Percentiles rank a stretch among this genome's conserved stretches.
phyloP scores from a whole-genome alignment of 2,797 vertebrate species.

The Galago senegalensis region DNA sequence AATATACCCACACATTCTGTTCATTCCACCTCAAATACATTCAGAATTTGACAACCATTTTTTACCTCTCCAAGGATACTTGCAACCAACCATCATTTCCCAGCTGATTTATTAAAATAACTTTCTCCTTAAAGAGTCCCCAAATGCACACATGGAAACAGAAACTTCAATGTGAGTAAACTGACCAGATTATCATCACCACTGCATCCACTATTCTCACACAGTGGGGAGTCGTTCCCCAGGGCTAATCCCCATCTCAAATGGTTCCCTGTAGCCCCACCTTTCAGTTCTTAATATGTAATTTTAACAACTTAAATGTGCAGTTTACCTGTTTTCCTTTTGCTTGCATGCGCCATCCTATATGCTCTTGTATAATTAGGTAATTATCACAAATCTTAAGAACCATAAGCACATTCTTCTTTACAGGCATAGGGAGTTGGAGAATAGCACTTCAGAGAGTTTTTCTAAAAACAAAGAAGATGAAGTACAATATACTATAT shows the following conservation, averaged over 20 bases:
- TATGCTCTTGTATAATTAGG: not conserved
- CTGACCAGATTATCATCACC: not conserved
- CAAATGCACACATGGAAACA: not conserved
- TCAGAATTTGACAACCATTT: not conserved
- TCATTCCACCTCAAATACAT: not conserved
- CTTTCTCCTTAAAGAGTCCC: not conserved
- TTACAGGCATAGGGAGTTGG: not conserved
- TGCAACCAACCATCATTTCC: not conserved
- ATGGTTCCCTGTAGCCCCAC: fast-evolving
- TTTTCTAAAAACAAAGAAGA: not conserved
- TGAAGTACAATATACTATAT: not conserved
- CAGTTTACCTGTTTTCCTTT: not conserved
- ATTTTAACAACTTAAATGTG: not conserved
- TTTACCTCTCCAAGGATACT: not conserved
- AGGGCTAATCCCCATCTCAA: not conserved
- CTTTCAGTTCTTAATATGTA: not conserved
- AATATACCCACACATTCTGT: not conserved
- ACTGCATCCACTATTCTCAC: no score
- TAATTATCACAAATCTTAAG: conserved; percentile 26
- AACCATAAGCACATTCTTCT: not conserved
- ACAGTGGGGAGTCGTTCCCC: not conserved
- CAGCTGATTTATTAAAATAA: not conserved
- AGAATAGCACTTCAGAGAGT: not conserved
- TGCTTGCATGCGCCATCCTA: not conserved
- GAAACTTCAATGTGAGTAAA: not conserved